Evolutionary conservation across 1,140 invertebrate genomes (phyloP), one percentile per base, ranked within the genome.

Genomic region (Chrysomallon squamiferum): DNA sequence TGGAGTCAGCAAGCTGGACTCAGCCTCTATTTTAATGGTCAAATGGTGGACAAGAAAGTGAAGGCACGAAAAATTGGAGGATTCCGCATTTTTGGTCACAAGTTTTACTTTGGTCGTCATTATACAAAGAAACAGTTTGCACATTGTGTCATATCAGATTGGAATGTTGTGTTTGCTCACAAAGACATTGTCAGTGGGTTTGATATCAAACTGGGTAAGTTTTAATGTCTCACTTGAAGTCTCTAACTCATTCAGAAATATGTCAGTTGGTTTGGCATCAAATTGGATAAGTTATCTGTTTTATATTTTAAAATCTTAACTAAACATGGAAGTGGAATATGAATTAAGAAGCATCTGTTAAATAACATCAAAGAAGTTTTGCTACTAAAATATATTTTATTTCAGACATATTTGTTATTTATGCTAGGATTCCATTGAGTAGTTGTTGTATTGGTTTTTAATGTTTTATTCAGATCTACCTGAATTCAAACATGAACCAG

Each of bases 1-100:
- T 79, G 74, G 74, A 76, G 71, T 59, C 27, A 66, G 0, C 65
- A 76, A 27, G 27, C 45, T 41, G 77, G 77, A 27, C 58, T 79
- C 7, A 18, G 18, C 1, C 41, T 79, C 18, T 74, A 54, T 30
- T 64, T 79, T 32, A 54, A 79, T 60, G 63, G 65, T 11, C 29
- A 66, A 20, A 18, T 50, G 20, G 65, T 68, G 7, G 62, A 50
- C 2, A 18, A 47, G 3, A 30, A 54, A 20, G 27, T 0, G 3
- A 71, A 65, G 41, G 69, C 62, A 45, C 52, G 22, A 18, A 59
- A 30, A 30, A 59, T 41, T 30, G 54, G 33, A 32, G 56, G 56
- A 20, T 32, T n/a, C 13, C n/a, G 50, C 4, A 45, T 11, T 4
- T 7, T 33, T n/a, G 18, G 56, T 5, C 35, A 52, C 3, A 45